Percentiles rank a stretch among this genome's conserved stretches.
Conservation (phyloP, 2,888 invertebrate genomes). For the Morpho achilles region DNA sequence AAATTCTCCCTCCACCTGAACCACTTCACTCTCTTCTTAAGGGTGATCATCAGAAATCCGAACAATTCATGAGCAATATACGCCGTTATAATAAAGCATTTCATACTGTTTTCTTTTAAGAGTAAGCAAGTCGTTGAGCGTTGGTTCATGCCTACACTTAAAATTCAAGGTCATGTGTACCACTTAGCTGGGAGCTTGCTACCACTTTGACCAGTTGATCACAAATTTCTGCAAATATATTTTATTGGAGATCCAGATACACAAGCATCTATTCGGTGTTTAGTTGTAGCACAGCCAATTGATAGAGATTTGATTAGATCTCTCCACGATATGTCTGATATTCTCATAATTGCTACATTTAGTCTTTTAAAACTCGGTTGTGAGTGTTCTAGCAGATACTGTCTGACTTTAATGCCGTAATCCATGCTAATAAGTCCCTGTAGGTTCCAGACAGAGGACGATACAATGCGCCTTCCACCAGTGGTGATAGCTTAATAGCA, state of each 20-base stretch:
- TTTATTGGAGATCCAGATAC: constrained; percentile 29
- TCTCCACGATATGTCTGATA: constrained; percentile 32
- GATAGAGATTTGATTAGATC: constrained; percentile 28
- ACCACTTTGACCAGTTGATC: neutral
- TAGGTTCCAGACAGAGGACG: constrained; percentile 28
- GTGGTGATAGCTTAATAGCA: constrained; percentile 32
- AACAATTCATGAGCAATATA: constrained; percentile 29
- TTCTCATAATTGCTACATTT: constrained; percentile 29
- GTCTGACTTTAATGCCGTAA: constrained; percentile 29
- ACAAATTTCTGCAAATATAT: constrained; percentile 27
- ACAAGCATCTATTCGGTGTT: constrained; percentile 29
- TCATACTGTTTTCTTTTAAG: constrained; percentile 32
- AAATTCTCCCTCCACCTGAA: constrained; percentile 28
- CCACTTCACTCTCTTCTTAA: constrained; percentile 29
- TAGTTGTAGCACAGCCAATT: constrained; percentile 28
- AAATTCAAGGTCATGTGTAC: constrained; percentile 30
- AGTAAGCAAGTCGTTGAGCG: constrained; percentile 27
- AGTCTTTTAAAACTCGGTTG: constrained; percentile 31
- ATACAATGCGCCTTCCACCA: constrained; percentile 32
- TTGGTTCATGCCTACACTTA: constrained; percentile 31
- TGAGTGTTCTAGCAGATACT: constrained; percentile 28
- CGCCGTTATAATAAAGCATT: constrained; percentile 31
- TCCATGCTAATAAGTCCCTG: constrained; percentile 30
- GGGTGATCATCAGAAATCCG: constrained; percentile 28
- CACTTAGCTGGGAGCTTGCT: constrained; percentile 16